Conservation (phyloP, 2,113 vertebrate species). For the Bubalus kerabau region DNA sequence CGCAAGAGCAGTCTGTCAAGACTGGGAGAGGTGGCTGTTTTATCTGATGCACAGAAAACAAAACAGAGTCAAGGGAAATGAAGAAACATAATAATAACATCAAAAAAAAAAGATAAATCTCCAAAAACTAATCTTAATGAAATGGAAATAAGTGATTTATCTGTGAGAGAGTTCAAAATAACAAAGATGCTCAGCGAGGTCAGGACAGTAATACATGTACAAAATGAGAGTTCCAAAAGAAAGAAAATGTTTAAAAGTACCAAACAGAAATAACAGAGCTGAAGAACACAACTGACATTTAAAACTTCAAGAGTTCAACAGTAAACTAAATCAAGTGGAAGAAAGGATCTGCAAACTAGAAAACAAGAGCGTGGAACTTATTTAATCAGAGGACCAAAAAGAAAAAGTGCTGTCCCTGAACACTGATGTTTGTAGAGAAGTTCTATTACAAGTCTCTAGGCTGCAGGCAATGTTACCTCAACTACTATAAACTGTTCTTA, state of each 20-base stretch:
- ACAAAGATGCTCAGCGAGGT: not conserved
- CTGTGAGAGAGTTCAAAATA: not conserved
- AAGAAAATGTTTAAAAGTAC: not conserved
- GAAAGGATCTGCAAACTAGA: not conserved
- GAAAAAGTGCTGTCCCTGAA: not conserved
- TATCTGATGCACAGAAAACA: not conserved
- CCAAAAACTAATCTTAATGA: not conserved
- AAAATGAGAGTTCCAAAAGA: not conserved
- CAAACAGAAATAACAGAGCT: not conserved
- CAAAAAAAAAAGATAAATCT: not conserved
- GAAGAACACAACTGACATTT: not conserved
- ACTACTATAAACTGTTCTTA: not conserved
- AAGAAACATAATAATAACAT: not conserved
- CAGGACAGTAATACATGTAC: not conserved
- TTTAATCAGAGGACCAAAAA: not conserved
- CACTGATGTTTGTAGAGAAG: not conserved
- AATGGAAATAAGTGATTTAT: not conserved
- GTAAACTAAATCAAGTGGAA: not conserved
- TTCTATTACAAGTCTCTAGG: not conserved
- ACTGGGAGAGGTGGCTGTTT: not conserved
- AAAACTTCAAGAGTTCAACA: not conserved
- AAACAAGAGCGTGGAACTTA: not conserved
- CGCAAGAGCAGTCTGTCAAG: not conserved
- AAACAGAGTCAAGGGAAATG: not conserved
- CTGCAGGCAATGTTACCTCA: not conserved